Evolutionary conservation across 2,888 invertebrate species (phyloP).

Genomic region (Brenthis hecate): DNA sequence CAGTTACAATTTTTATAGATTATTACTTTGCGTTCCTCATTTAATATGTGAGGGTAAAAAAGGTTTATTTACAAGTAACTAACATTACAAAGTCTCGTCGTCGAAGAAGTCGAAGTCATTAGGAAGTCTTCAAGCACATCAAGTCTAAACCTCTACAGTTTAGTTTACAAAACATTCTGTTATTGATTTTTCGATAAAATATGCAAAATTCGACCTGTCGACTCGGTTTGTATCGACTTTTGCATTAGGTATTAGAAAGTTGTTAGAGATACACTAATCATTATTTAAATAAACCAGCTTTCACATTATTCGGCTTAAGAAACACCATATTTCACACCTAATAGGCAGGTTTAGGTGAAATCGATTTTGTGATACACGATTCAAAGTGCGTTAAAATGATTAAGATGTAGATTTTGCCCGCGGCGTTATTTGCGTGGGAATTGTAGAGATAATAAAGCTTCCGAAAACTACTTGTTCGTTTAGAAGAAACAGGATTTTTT

Average conservation of each 20-base stretch:
- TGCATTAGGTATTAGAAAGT: conserved; percentile 46
- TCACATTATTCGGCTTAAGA: conserved; percentile 41
- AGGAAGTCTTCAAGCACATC: no score
- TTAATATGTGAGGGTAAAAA: no score
- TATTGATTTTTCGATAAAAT: background rate
- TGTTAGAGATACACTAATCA: conserved; percentile 45
- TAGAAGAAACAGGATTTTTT: no score
- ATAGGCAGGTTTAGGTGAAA: conserved; percentile 35
- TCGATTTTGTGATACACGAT: conserved; percentile 18
- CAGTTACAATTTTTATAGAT: no score
- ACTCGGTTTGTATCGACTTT: conserved; percentile 13
- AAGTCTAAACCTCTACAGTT: no score
- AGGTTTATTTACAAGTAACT: no score
- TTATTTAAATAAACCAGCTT: conserved; percentile 48
- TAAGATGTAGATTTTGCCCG: conserved; percentile 6
- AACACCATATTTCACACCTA: conserved; percentile 40
- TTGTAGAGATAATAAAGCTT: no score
- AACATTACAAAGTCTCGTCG: no score
- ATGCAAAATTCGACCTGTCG: conserved; percentile 1
- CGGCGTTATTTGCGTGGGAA: conserved; percentile 11
- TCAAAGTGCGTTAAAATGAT: conserved; percentile 5
- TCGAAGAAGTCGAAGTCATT: no score
- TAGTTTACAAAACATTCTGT: no score
- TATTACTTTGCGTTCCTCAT: no score
- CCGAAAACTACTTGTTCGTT: no score